These are phyloP conservation scores for Melanotaenia duboulayi DNA, from an alignment of 2,113 vertebrate genomes.

Conservation along the genomic window DNA sequence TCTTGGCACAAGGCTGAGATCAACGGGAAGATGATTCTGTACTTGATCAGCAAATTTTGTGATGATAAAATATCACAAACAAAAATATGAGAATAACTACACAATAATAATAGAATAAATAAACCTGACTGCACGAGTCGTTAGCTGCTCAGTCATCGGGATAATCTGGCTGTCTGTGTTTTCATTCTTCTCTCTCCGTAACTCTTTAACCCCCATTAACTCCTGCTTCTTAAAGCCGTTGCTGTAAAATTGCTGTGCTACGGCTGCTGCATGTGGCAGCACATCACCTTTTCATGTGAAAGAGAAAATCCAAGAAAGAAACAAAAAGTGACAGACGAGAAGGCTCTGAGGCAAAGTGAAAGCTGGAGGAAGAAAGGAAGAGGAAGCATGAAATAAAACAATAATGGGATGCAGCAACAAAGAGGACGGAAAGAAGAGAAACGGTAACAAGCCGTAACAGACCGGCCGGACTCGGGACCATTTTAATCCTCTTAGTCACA, in stretches of 20 bases:
- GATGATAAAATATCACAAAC: too few species aligned
- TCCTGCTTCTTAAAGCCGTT: constrained; percentile 50
- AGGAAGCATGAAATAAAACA: constrained; percentile 22
- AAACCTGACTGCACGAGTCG: too few species aligned
- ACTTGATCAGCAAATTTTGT: too few species aligned
- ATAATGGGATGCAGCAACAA: constrained; percentile 13
- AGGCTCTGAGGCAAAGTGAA: constrained; percentile 26
- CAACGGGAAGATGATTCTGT: not conserved
- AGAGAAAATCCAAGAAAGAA: not conserved
- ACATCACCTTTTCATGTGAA: constrained; percentile 74
- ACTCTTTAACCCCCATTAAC: not conserved
- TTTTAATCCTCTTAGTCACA: constrained; percentile 52
- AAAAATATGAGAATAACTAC: too few species aligned
- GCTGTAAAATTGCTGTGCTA: constrained; percentile 92
- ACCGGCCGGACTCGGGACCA: constrained; percentile 8
- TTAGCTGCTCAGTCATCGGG: too few species aligned
- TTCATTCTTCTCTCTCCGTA: too few species aligned
- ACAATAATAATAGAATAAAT: too few species aligned
- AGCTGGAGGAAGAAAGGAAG: not conserved
- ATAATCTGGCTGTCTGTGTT: too few species aligned
- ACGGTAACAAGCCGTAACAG: constrained; percentile 8
- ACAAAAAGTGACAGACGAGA: constrained; percentile 31
- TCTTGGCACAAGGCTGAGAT: not conserved
- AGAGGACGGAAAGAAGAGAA: not conserved
- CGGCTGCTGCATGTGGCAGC: constrained; percentile 87